Base-by-base conservation (phyloP, 1,140 invertebrate species). In the Lepidotrigona ventralis region DNA sequence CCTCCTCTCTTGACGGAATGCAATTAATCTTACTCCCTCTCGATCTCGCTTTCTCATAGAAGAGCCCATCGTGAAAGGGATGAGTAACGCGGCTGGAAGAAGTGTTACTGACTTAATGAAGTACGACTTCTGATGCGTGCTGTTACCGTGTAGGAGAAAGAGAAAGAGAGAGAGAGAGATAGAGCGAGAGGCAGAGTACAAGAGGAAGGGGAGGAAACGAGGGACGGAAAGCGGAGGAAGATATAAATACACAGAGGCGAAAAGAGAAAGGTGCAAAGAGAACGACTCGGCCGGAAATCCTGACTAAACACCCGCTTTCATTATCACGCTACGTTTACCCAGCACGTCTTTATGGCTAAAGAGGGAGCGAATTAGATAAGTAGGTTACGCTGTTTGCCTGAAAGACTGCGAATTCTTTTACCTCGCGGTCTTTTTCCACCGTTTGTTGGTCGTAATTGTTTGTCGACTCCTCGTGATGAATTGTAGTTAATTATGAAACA, bases 81-180 rank as follows among this genome's bases (percentile, higher is more conserved):
- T 84, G 87, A 84, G 80, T 86, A 89, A 81, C 82, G 83, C 76
- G 85, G 80, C 85, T 87, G 89, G 92, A 92, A 92, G 92, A 93
- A 93, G 92, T 93, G 93, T 93, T 93, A 90, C 92, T 88, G 92
- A 93, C 93, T 93, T 94, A 94, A 94, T 94, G 92, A 94, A 94
- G 92, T 93, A 93, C 91, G 93, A 93, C 92, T 94, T 89, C 81
- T 91, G 93, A 94, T 93, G 92, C 92, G 91, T 91, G 91, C 89
- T 87, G 82, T 86, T 82, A 85, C 85, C 86, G 83, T 54, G 17
- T 29, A 19, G 21, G 78, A 72, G 75, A 54, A 56, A 71, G 53
- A 60, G 63, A 33, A 33, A 33, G n/a, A 53, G 68, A 53, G 66
- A 69, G 33, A 68, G 29, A 60, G 54, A 33, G 23, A 26, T 29